Base-by-base conservation (phyloP, 2,888 invertebrate species). In the Antheraea assamensis region DNA sequence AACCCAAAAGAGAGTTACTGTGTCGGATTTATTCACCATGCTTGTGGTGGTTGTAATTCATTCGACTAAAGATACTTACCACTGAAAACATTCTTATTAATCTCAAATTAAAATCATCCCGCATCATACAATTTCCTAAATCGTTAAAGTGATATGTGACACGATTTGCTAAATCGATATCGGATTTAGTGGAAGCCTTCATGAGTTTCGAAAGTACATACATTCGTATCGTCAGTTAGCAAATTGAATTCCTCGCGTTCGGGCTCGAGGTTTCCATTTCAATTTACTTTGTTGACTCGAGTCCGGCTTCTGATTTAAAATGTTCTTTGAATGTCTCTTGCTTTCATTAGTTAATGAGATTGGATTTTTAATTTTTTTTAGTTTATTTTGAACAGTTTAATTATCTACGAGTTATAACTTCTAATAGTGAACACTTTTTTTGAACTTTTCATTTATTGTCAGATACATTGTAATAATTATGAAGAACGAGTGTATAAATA, bases 251-350 rank as follows among this genome's bases (percentile, higher is more conserved):
- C 35, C 35, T 68, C 68, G 35, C 35, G n/a, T n/a, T n/a, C 35
- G 31, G 68, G 21, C 35, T 35, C 68, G 68, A 68, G 68, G 68
- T 68, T 68, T 31, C 31, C 35, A 68, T 68, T 68, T 68, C 35
- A 68, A 35, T 68, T 68, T 68, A 68, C 21, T 64, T 68, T 68
- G 68, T 68, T 68, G 68, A 68, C 68, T 68, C 13, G 21, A 35
- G 35, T 68, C 68, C 35, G 68, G 35, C 68, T 68, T 68, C 30
- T 35, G 68, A 68, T 35, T 35, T n/a, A 19, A 68, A 35, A n/a
- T 19, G 27, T 68, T 31, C 68, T 68, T 68, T 68, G 68, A 35
- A 35, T 13, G 35, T 68, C 68, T 35, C 24, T 68, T 68, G 35
- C 35, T 35, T 68, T 68, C n/a, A 68, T 35, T 68, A 68, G n/a